Conservation (phyloP, 2,113 vertebrate genomes). For the Trichechus manatus region DNA sequence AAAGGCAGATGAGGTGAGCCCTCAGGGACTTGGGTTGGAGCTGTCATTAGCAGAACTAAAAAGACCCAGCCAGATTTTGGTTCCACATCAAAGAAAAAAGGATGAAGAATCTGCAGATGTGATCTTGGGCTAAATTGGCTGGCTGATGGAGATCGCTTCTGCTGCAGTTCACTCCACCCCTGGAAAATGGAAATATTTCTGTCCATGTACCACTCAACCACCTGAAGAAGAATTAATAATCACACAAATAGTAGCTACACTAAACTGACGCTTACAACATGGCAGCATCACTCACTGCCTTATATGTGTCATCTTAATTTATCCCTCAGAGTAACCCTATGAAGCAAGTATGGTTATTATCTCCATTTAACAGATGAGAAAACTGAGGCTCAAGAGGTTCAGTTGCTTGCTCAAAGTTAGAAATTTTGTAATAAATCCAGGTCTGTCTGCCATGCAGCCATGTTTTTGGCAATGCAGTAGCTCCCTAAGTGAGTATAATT, state of each 20-base stretch:
- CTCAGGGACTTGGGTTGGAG: not conserved
- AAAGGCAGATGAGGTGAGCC: not conserved
- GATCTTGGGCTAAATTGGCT: not conserved
- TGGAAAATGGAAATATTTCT: not conserved
- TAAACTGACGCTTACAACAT: not conserved
- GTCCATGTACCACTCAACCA: not conserved
- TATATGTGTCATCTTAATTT: not conserved
- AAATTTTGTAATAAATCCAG: not conserved
- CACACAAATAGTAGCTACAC: not conserved
- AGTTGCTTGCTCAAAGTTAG: not conserved
- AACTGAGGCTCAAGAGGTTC: not conserved
- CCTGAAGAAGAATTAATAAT: not conserved
- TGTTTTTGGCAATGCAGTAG: not conserved
- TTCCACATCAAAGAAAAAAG: conserved; percentile 11
- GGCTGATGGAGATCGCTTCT: not conserved
- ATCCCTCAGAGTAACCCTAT: not conserved
- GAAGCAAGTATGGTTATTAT: not conserved
- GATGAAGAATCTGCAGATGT: not conserved
- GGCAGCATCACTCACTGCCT: not conserved
- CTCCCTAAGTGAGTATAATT: not conserved
- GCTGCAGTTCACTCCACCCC: not conserved
- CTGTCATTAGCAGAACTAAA: conserved; percentile 8
- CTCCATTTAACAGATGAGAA: not conserved
- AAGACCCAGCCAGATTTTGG: not conserved
- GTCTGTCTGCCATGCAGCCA: not conserved